Percentiles rank a stretch among this genome's conserved stretches.
Conservation (phyloP, 1,140 invertebrate species). For the Stratiolaelaps scimitus region DNA sequence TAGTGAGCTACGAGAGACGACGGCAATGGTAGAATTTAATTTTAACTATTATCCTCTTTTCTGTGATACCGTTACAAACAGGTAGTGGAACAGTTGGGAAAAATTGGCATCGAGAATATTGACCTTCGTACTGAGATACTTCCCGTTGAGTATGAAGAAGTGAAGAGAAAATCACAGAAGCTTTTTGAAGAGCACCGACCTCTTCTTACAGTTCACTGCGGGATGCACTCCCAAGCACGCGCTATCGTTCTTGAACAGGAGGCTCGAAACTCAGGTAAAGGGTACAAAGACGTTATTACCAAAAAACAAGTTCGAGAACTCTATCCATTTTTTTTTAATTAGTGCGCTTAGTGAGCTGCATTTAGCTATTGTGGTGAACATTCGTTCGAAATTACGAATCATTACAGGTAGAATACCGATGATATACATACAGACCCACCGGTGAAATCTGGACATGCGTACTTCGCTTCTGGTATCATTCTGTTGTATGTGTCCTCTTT, state of each 20-base stretch:
- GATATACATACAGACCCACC: no score
- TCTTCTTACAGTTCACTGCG: conserved; percentile 8
- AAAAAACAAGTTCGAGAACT: no score
- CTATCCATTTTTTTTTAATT: no score
- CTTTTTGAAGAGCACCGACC: neutral
- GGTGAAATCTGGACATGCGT: no score
- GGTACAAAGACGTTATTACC: no score
- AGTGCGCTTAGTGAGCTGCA: no score
- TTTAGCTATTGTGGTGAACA: no score
- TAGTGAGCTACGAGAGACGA: neutral
- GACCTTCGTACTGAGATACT: conserved; percentile 18
- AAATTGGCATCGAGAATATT: neutral
- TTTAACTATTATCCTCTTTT: neutral
- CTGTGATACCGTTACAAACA: neutral
- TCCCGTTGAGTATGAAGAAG: neutral
- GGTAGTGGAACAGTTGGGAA: conserved; percentile 2
- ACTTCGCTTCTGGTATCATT: no score
- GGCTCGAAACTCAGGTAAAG: conserved; percentile 11
- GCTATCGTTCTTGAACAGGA: conserved; percentile 13
- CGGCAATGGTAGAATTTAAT: neutral
- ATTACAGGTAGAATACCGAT: no score
- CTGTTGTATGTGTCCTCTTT: neutral
- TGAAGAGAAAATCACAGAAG: neutral
- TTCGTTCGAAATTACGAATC: no score
- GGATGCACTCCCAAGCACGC: neutral